Percentiles rank a stretch among this genome's conserved stretches.
phyloP scores from a whole-genome alignment of 2,888 invertebrate genomes.

The Stenodema calcarata region DNA sequence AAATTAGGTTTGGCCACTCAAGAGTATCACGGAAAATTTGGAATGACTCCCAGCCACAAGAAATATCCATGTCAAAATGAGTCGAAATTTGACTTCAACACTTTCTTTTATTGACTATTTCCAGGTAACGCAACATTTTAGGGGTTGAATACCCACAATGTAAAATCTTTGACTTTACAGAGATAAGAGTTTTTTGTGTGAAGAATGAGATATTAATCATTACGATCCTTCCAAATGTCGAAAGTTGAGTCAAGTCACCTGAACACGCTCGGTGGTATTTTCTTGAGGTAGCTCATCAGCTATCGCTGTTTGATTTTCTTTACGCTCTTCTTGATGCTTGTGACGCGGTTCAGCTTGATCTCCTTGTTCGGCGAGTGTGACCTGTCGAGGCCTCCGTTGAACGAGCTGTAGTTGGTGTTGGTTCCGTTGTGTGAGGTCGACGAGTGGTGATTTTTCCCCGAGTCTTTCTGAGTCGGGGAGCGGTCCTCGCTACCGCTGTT shows the following conservation, averaged over 20 bases:
- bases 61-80: too few relatives aligned
- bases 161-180: too few relatives aligned
- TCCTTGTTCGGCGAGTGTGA: conserved; percentile 52
- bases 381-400: conserved; percentile 44
- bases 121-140: too few relatives aligned
- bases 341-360: conserved; percentile 47
- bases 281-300: conserved; percentile 56
- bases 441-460: conserved; percentile 55
- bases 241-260: background rate
- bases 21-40: too few relatives aligned
- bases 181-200: too few relatives aligned
- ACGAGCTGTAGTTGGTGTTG: conserved; percentile 9
- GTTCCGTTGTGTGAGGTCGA: conserved; percentile 6
- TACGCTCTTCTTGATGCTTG: conserved; percentile 71
- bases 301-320: conserved; percentile 85
- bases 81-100: too few relatives aligned
- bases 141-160: too few relatives aligned
- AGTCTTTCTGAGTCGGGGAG: conserved; percentile 53
- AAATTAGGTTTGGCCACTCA: too few relatives aligned
- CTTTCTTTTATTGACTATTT: too few relatives aligned
- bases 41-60: too few relatives aligned
- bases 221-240: too few relatives aligned
- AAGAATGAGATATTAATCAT: too few relatives aligned
- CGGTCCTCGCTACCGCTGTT: conserved; percentile 67
- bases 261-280: background rate